Conservation (phyloP, 2,888 invertebrate genomes). For the Plagodis dolabraria region DNA sequence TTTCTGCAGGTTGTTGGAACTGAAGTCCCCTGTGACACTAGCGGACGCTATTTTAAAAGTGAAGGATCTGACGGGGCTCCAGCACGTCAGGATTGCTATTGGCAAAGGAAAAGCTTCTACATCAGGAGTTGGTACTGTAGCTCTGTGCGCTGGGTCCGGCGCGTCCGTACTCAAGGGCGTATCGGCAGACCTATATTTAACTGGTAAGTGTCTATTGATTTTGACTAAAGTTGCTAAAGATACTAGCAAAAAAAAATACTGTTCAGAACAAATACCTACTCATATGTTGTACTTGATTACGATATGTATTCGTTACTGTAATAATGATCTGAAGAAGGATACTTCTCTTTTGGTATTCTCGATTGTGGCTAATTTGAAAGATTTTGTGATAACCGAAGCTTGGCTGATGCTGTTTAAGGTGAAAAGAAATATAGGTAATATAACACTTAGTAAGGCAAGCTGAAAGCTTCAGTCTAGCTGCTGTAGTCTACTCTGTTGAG, state of each 20-base stretch:
- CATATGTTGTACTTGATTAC: too few species aligned
- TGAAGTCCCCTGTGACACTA: constrained; percentile 67
- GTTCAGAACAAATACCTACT: too few species aligned
- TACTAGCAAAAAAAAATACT: not conserved
- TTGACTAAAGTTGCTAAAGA: not conserved
- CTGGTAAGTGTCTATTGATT: constrained; percentile 74
- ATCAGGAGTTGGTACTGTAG: constrained; percentile 86
- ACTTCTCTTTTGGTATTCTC: too few species aligned
- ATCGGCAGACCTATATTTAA: constrained; percentile 92
- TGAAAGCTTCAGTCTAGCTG: too few species aligned
- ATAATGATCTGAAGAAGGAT: too few species aligned
- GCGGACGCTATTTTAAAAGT: constrained; percentile 86
- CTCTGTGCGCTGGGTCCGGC: constrained; percentile 96
- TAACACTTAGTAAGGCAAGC: too few species aligned
- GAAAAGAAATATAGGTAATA: too few species aligned
- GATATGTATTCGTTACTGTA: too few species aligned
- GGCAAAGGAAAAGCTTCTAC: constrained; percentile 73
- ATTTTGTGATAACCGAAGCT: too few species aligned
- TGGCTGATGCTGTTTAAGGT: too few species aligned
- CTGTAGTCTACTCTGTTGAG: too few species aligned
- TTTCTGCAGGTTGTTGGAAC: constrained; percentile 54
- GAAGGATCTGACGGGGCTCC: constrained; percentile 88
- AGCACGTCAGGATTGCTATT: constrained; percentile 90
- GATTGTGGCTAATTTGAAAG: too few species aligned
- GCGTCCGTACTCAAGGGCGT: constrained; percentile 89